phyloP scores from a whole-genome alignment of 2,888 invertebrate species.

The Anodontia alba region DNA sequence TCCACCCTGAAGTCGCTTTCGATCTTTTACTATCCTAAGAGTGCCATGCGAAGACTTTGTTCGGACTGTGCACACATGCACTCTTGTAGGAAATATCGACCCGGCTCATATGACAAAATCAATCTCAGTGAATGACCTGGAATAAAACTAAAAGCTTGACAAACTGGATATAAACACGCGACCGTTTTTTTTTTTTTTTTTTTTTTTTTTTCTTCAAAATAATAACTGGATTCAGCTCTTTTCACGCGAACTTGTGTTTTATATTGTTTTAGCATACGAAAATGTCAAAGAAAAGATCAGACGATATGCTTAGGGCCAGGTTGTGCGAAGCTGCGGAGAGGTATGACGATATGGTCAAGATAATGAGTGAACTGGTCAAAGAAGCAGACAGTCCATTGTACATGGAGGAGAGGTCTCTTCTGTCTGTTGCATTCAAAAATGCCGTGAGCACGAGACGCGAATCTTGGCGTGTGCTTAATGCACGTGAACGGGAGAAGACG shows the following conservation, averaged over 20 bases:
- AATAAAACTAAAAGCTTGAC: too few relatives aligned
- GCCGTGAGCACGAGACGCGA: conserved; percentile 98
- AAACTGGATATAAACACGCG: too few relatives aligned
- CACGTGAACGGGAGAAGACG: conserved; percentile 92
- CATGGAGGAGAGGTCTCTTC: conserved; percentile 98
- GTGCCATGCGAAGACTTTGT: too few relatives aligned
- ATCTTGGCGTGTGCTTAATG: conserved; percentile 99
- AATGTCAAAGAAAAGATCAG: conserved; percentile 87
- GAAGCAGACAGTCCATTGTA: conserved; percentile 94
- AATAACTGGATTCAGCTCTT: background rate
- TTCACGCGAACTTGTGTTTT: background rate
- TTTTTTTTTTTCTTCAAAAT: background rate
- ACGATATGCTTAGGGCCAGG: conserved; percentile 99
- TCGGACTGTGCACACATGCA: too few relatives aligned
- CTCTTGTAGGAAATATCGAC: too few relatives aligned
- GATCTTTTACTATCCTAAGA: too few relatives aligned
- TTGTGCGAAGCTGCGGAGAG: conserved; percentile 99
- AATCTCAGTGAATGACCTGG: too few relatives aligned
- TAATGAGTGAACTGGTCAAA: conserved; percentile 89
- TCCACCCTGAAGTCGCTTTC: too few relatives aligned
- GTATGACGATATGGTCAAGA: conserved; percentile 99
- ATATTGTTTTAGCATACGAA: too few relatives aligned
- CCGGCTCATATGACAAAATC: too few relatives aligned
- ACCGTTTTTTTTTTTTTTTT: too few relatives aligned
- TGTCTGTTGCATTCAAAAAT: conserved; percentile 99